These are phyloP conservation scores for Podiceps cristatus DNA, from an alignment of 2,113 vertebrate genomes.

Conservation along the genomic window DNA sequence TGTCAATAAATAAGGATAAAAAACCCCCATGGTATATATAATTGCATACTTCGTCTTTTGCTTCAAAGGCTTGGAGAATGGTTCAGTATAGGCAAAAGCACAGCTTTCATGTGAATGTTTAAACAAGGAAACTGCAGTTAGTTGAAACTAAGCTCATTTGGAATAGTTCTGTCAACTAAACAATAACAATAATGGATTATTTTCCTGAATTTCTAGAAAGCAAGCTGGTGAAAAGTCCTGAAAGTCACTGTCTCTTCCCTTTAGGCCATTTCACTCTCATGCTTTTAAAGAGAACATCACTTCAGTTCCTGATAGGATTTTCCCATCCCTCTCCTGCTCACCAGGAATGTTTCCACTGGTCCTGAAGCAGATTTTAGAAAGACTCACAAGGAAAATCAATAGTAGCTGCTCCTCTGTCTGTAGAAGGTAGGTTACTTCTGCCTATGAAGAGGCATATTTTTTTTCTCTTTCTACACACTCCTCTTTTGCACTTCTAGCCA, in stretches of 20 bases:
- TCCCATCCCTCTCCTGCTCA: not conserved
- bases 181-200: not conserved
- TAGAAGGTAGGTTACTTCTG: not conserved
- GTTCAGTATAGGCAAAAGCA: not conserved
- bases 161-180: not conserved
- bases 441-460: not conserved
- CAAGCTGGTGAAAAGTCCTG: not conserved
- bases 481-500: not conserved
- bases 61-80: not conserved
- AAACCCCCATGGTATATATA: accelerated
- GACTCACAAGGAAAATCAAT: not conserved
- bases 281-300: not conserved
- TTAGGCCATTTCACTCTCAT: not conserved
- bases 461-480: not conserved
- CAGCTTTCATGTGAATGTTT: not conserved
- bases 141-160: not conserved
- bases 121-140: not conserved
- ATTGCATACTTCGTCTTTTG: accelerated
- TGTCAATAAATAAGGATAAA: not conserved
- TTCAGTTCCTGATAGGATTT: not conserved
- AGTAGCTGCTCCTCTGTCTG: not conserved
- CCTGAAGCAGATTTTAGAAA: not conserved
- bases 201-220: not conserved
- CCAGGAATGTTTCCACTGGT: not conserved
- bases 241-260: not conserved